Evolutionary conservation across 1,140 invertebrate species (phyloP), one percentile per base, ranked within the genome.

Genomic region (Oedothorax gibbosus): DNA sequence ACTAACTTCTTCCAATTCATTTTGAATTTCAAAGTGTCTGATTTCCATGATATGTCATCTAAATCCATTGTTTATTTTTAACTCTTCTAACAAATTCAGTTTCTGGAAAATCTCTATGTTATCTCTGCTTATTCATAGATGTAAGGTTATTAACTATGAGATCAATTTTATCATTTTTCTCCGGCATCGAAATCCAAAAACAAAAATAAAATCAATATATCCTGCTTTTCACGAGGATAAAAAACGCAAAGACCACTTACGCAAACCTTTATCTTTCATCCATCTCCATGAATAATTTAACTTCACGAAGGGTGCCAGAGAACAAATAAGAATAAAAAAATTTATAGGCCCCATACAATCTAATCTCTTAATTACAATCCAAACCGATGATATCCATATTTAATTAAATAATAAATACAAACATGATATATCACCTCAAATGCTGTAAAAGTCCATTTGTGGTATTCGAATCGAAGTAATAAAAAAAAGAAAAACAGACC

Each of bases 361-460:
- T 54, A 79, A 66, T 71, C n/a, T n/a, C n/a, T 10, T 71, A 57
- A 81, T 81, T 60, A 60, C 12, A 50, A 81, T 71, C 18, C 21
- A 15, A 50, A 1, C n/a, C n/a, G 9, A 6, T 60, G 78, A 81
- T 81, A 81, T 56, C 77, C 50, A 54, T n/a, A 65, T 54, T 54
- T 62, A 68, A 35, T 35, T 35, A 69, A 81, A 60, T 57, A 57
- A 60, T 20, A 35, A 57, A 57, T 50, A 60, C 78, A 15, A 53
- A 60, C 50, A 7, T 10, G 66, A 20, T 54, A 71, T 81, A 81
- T 81, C 78, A 35, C 54, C 14, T 77, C 65, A 6, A 15, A 54
- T 15, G 56, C 50, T 71, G 54, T 60, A 49, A 81, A 81, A 71
- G 65, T 56, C 50, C 80, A 82, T 73, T 82, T 82, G 18, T 72